Evolutionary conservation across 1,140 invertebrate genomes (phyloP), one percentile per base, ranked within the genome.

Genomic region (Condylostylus longicornis): DNA sequence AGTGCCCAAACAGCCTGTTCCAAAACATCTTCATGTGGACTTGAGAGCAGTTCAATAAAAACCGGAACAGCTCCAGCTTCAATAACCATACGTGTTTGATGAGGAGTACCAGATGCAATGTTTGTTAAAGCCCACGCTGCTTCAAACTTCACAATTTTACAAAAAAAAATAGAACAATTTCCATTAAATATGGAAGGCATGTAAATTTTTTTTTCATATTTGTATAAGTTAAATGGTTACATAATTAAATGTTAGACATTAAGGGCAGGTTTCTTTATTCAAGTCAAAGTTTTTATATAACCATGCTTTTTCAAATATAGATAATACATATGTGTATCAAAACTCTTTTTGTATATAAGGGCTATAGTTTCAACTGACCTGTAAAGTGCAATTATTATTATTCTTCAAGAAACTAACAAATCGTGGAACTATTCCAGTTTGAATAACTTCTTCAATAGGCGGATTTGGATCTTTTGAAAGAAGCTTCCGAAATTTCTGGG

Each of bases 61-160:
- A 90, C 81, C 13, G 83, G 83, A 29, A 97, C 87, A 18, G 90
- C 91, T 30, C 88, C 88, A 22, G 87, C 85, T 48, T 93, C 84
- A 47, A 97, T 86, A 1, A 98, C 91, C 49, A 87, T 80, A 38
- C 78, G 71, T 3, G 93, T 97, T 64, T 97, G 91, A 39, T 78
- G 69, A 13, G 88, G 91, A 15, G 88, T 94, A n/a, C 93, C 93
- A 3, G 88, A 94, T 3, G 91, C 93, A 48, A 98, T 94, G 63
- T 98, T 98, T 34, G 93, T 98, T 42, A 98, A 62, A 32, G 90
- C 89, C 93, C 93, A 98, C 31, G 93, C 90, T 38, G 93, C 90
- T 69, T 98, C 93, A 69, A 97, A 98, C 82, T 96, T 62, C 22
- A 35, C 2, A 18, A 28, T 25, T n/a, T 36, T 12, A 36, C 12